Percentiles rank a stretch among this genome's conserved stretches.
Conservation (phyloP, 1,140 invertebrate species). For the Callitettix versicolor region DNA sequence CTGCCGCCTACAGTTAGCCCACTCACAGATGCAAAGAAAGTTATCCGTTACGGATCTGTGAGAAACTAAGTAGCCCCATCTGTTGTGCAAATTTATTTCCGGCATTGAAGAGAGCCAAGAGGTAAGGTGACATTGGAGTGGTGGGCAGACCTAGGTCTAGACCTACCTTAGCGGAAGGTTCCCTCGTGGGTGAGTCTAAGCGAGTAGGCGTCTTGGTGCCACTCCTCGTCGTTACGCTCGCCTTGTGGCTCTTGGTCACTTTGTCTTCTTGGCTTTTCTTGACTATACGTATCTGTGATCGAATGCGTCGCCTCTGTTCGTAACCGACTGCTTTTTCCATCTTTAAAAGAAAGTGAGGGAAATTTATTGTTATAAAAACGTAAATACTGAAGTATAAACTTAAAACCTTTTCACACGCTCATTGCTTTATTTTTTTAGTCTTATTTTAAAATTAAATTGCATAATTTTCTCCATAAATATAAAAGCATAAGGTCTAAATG, state of each 20-base stretch:
- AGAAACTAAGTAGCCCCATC: no score
- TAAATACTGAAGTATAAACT: constrained; percentile 7
- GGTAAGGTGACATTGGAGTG: no score
- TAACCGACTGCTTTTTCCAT: constrained; percentile 61
- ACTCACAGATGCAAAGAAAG: no score
- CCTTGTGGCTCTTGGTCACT: neutral
- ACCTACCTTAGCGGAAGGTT: neutral
- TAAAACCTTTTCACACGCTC: constrained; percentile 5
- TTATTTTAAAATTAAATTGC: no score
- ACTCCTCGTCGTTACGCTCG: constrained; percentile 1
- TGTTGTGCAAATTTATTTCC: no score
- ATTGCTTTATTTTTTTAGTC: no score
- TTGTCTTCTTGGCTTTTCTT: constrained; percentile 38
- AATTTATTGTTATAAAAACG: constrained; percentile 8
- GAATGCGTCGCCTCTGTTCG: constrained; percentile 58
- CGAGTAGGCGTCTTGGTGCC: constrained; percentile 6
- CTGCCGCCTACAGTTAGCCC: no score
- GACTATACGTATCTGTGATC: constrained; percentile 58
- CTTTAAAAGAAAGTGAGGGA: constrained; percentile 30
- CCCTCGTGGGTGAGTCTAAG: neutral
- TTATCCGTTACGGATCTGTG: no score
- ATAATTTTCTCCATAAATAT: no score
- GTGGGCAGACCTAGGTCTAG: no score
- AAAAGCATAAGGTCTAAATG: no score
- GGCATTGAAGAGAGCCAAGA: no score